These are phyloP conservation scores for Gadus macrocephalus DNA, from an alignment of 2,113 vertebrate genomes.

Conservation along the genomic window DNA sequence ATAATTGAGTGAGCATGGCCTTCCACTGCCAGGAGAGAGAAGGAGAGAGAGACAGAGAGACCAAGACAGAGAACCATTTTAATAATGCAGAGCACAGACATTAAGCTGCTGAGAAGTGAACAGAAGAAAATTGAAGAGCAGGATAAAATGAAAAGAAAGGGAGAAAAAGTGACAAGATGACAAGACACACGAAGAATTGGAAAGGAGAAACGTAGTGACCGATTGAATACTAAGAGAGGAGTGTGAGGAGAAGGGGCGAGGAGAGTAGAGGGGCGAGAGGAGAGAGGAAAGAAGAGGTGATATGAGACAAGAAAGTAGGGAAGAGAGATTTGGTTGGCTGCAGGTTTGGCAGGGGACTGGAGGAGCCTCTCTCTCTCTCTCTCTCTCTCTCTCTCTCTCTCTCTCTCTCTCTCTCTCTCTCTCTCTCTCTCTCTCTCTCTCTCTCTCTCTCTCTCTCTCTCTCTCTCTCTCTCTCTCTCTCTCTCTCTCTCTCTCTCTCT, in stretches of 20 bases:
- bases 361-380: too few relatives aligned
- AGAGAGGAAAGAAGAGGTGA: not conserved
- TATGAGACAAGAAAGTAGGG: too few relatives aligned
- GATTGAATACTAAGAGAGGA: too few relatives aligned
- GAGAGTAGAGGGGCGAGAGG: constrained; percentile 16
- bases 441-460: too few relatives aligned
- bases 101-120: constrained; percentile 12
- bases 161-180: too few relatives aligned
- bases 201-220: too few relatives aligned
- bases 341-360: constrained; percentile 33
- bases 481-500: not conserved
- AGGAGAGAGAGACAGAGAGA: constrained; percentile 6
- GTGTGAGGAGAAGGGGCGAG: not conserved
- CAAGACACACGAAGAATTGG: too few relatives aligned
- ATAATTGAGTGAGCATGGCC: constrained; percentile 6
- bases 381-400: too few relatives aligned
- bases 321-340: constrained; percentile 2
- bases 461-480: too few relatives aligned
- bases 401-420: too few relatives aligned
- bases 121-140: not conserved
- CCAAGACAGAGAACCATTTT: constrained; percentile 22
- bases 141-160: too few relatives aligned
- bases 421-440: too few relatives aligned
- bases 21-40: constrained; percentile 3
- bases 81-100: constrained; percentile 48